Base-by-base conservation (phyloP, 2,113 vertebrate genomes). In the Procavia capensis region DNA sequence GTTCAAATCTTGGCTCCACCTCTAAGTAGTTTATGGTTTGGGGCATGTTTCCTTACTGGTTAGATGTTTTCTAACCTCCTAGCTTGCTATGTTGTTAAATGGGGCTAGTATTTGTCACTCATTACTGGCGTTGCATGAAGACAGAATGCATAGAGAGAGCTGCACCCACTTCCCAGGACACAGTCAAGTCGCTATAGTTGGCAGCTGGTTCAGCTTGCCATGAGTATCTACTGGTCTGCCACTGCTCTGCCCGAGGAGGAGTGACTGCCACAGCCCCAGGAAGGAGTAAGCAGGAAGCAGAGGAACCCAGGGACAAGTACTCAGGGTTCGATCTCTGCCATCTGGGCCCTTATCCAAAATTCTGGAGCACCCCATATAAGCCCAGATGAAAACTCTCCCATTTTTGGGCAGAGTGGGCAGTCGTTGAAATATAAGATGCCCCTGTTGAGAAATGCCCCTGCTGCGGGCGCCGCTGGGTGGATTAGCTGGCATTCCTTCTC, bases 401-500 rank as follows among this genome's bases (percentile, higher is more conserved):
- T 98, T 98, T 97, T 98, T 97, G 98, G 97, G 96, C 96, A 96
- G 97, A 97, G 97, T 91, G 95, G 98, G 93, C 96, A 36, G 95
- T 98, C 86, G 80, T 41, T 98, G 98, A 98, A 98, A 98, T 98
- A 97, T 97, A 98, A 98, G 98, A 98, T 98, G 98, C 97, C 98
- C 88, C 98, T 98, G 97, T 95, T 98, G 98, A 98, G 97, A 98
- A 98, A 98, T 98, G 97, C 97, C 97, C 97, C 98, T 94, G 98
- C 98, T 98, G 98, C 95, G 98, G 97, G 97, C n/a, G 83, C 98
- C 98, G 98, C 98, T 97, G 98, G 98, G 98, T n/a, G 98, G 98
- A 98, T 99, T 98, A 99, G 98, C 98, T 98, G 98, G 99, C 99
- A 99, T 99, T 99, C 99, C 99, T 98, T 95, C 96, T 98, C 97